phyloP scores from a whole-genome alignment of 2,888 invertebrate species.

The Caradrina clavipalpis region DNA sequence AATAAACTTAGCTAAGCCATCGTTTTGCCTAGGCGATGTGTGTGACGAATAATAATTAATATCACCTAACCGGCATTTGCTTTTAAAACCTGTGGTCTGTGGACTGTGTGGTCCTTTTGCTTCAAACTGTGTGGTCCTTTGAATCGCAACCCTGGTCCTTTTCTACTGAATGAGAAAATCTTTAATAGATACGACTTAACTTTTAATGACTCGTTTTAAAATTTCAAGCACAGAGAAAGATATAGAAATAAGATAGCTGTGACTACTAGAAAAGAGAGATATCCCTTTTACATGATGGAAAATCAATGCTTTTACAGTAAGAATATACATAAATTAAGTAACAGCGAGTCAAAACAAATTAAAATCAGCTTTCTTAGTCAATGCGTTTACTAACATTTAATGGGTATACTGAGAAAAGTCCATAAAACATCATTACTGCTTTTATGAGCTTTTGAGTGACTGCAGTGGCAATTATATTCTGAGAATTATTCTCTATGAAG shows the following conservation, averaged over 20 bases:
- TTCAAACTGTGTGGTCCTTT: not conserved
- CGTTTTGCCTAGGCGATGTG: slow-evolving; percentile 26
- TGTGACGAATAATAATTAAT: slow-evolving; percentile 45
- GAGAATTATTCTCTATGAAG: slow-evolving; percentile 38
- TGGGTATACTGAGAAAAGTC: slow-evolving; percentile 40
- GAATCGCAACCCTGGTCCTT: not conserved
- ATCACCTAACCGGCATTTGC: not conserved
- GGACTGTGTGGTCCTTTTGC: slow-evolving; percentile 8
- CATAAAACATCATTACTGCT: slow-evolving; percentile 50
- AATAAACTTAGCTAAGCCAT: slow-evolving; percentile 27
- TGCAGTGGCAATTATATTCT: slow-evolving; percentile 51
- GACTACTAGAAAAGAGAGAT: too few species aligned
- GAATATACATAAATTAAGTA: not conserved
- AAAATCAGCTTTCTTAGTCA: slow-evolving; percentile 26
- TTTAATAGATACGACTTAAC: too few species aligned
- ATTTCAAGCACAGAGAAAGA: too few species aligned
- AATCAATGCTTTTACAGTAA: not conserved
- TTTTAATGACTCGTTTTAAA: too few species aligned
- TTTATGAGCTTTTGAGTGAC: slow-evolving; percentile 58
- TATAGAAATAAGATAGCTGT: too few species aligned
- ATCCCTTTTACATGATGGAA: not conserved
- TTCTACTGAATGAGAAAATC: not conserved
- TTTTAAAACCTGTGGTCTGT: too few species aligned
- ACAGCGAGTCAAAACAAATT: slow-evolving; percentile 11
- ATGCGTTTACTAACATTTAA: slow-evolving; percentile 41